Conservation (phyloP, 2,797 vertebrate species). For the Myripristis jacobus region DNA sequence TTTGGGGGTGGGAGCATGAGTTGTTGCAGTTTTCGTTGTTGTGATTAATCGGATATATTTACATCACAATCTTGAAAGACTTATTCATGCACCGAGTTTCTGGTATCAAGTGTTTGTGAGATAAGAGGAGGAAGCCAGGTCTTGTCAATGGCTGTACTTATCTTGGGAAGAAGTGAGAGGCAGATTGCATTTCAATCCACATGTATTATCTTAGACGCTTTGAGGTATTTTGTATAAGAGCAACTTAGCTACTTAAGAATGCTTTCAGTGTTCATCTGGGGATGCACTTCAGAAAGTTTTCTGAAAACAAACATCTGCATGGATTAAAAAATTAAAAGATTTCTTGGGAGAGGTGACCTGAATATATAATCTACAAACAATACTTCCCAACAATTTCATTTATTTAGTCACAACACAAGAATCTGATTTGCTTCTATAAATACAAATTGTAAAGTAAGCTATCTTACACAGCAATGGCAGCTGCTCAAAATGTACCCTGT, state of each 20-base stretch:
- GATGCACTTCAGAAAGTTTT: slow-evolving; percentile 84
- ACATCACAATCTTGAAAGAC: slow-evolving; percentile 86
- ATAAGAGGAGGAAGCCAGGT: slow-evolving; percentile 87
- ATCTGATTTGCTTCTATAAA: slow-evolving; percentile 84
- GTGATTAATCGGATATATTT: slow-evolving; percentile 86
- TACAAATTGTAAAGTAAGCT: slow-evolving; percentile 84
- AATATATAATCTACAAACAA: slow-evolving; percentile 89
- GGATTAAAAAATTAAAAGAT: slow-evolving; percentile 86
- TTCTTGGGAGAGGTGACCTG: slow-evolving; percentile 84
- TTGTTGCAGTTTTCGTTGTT: slow-evolving; percentile 81
- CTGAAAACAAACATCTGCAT: slow-evolving; percentile 86
- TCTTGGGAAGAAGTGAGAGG: slow-evolving; percentile 84
- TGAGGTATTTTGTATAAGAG: slow-evolving; percentile 87
- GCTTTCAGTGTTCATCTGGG: slow-evolving; percentile 86
- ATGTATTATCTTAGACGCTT: slow-evolving; percentile 87
- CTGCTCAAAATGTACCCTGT: slow-evolving; percentile 75
- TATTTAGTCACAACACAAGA: slow-evolving; percentile 74
- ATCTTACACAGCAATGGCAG: slow-evolving; percentile 74
- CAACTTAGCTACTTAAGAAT: slow-evolving; percentile 85
- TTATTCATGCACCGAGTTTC: slow-evolving; percentile 84
- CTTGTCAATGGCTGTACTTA: slow-evolving; percentile 87
- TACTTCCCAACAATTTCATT: slow-evolving; percentile 78
- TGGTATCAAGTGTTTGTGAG: slow-evolving; percentile 84
- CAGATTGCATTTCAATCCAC: slow-evolving; percentile 89
- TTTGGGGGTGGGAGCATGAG: slow-evolving; percentile 66